phyloP scores from a whole-genome alignment of 1,140 invertebrate genomes.

The Oreohelix idahoensis region DNA sequence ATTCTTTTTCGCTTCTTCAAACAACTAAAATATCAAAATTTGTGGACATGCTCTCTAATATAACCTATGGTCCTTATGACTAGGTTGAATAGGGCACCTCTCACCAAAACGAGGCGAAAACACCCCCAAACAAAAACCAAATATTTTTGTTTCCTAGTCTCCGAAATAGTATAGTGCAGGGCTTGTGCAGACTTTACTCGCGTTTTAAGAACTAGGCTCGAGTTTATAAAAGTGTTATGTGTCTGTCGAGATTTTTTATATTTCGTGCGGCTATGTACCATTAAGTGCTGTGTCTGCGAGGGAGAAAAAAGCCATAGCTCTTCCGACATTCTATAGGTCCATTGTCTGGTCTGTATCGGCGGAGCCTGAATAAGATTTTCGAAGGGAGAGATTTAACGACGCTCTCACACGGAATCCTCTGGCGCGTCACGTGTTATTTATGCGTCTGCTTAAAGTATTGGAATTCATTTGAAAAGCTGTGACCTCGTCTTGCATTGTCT shows the following conservation, averaged over 20 bases:
- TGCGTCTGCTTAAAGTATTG: not conserved
- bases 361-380: slow-evolving; percentile 1
- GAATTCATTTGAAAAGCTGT: not conserved
- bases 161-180: too few species aligned
- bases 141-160: too few species aligned
- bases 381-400: not conserved
- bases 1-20: too few species aligned
- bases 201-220: not conserved
- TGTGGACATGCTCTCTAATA: too few species aligned
- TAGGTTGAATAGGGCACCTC: too few species aligned
- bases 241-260: not conserved
- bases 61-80: too few species aligned
- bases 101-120: too few species aligned
- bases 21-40: too few species aligned
- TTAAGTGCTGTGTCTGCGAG: not conserved
- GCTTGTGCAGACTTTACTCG: too few species aligned
- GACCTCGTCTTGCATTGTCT: not conserved
- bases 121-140: too few species aligned
- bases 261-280: not conserved
- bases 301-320: not conserved
- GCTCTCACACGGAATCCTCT: slow-evolving; percentile 1
- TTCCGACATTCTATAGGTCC: not conserved
- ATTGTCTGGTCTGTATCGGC: not conserved
- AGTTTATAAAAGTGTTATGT: not conserved
- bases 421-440: not conserved